These are phyloP conservation scores for Trachymyrmex septentrionalis DNA, from an alignment of 1,140 invertebrate genomes.

Conservation along the genomic window DNA sequence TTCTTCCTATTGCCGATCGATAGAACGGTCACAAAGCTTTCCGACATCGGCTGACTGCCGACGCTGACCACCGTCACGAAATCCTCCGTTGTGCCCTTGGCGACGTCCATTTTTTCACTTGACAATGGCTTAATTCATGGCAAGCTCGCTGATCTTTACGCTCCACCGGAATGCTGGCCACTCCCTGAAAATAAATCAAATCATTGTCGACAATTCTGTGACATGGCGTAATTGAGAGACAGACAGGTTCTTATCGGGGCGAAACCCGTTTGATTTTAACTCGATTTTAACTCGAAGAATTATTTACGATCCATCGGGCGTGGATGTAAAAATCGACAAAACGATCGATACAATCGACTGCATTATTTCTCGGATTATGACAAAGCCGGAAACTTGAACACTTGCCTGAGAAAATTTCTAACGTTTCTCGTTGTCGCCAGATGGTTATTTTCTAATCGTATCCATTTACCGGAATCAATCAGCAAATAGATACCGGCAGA, in stretches of 20 bases:
- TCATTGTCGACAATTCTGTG: constrained; percentile 59
- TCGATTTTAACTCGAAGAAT: background rate
- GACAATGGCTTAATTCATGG: constrained; percentile 71
- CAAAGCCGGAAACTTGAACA: background rate
- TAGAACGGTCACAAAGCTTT: constrained; percentile 86
- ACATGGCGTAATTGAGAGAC: constrained; percentile 56
- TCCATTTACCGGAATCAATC: constrained; percentile 31
- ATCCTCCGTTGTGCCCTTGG: constrained; percentile 82
- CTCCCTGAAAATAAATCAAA: constrained; percentile 77
- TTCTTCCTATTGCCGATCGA: constrained; percentile 85
- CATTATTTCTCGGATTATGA: background rate
- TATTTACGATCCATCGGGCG: background rate
- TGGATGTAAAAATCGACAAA: background rate
- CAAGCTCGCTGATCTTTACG: constrained; percentile 70
- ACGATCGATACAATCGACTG: background rate
- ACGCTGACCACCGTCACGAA: constrained; percentile 91
- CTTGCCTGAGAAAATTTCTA: background rate
- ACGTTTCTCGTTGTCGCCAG: background rate
- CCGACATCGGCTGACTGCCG: constrained; percentile 83
- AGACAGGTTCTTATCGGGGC: constrained; percentile 51
- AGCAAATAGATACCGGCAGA: constrained; percentile 14
- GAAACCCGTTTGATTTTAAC: background rate
- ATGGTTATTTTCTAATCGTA: constrained; percentile 4
- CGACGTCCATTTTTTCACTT: constrained; percentile 73
- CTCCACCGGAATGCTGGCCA: constrained; percentile 73